Percentiles rank a stretch among this genome's conserved stretches.
These are phyloP conservation scores for Sebastes vulpes DNA, from an alignment of 2,797 vertebrate genomes.

Conservation along the genomic window DNA sequence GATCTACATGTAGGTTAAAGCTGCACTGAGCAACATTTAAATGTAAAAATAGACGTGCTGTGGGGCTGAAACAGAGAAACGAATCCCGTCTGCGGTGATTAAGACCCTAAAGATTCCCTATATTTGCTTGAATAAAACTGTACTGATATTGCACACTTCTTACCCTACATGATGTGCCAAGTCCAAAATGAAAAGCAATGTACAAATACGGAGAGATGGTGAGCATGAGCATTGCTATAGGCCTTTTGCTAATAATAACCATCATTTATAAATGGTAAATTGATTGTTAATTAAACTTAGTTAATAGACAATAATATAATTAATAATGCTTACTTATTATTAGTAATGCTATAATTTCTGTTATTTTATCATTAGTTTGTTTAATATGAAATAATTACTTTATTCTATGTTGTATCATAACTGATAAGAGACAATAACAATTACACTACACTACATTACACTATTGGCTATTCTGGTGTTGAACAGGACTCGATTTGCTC, in stretches of 20 bases:
- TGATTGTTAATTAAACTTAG: no score
- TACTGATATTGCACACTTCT: neutral
- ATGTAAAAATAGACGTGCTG: conserved; percentile 5
- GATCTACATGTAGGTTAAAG: conserved; percentile 11
- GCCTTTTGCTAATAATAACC: neutral
- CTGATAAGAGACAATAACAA: no score
- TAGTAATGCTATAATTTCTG: no score
- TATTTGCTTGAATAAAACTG: neutral
- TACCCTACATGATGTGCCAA: neutral
- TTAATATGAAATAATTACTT: no score
- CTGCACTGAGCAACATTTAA: neutral
- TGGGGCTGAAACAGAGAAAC: neutral
- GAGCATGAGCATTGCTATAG: neutral
- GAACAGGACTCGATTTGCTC: no score
- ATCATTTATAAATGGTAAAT: no score
- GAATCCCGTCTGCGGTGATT: neutral
- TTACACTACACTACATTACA: no score
- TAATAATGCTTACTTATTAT: no score
- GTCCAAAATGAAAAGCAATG: neutral
- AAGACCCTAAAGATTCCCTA: neutral
- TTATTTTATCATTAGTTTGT: no score
- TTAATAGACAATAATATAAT: no score
- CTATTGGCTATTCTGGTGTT: no score
- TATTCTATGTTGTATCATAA: no score
- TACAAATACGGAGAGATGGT: neutral